phyloP scores from a whole-genome alignment of 2,113 vertebrate genomes.

The Ctenomys sociabilis region DNA sequence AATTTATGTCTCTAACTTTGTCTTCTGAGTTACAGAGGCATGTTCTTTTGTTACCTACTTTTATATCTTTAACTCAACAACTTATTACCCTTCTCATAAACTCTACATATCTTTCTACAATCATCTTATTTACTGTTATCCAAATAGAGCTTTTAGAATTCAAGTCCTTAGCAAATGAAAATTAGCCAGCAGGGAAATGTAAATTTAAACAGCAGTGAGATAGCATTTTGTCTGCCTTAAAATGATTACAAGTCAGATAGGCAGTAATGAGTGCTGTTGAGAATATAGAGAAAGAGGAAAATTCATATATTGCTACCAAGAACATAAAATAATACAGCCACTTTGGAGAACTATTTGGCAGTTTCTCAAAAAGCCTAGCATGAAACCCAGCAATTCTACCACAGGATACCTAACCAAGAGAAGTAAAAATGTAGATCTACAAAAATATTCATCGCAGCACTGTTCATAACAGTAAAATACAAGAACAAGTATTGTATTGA shows the following conservation, averaged over 20 bases:
- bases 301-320: background rate
- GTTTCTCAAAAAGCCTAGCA: background rate
- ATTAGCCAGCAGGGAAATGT: background rate
- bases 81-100: background rate
- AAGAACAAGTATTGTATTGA: background rate
- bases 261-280: background rate
- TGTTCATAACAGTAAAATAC: background rate
- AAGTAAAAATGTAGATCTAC: conserved; percentile 9
- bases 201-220: conserved; percentile 25
- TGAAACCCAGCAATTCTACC: background rate
- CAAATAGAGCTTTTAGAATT: conserved; percentile 21
- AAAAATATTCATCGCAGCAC: background rate
- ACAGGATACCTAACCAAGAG: background rate
- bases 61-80: background rate
- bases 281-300: background rate
- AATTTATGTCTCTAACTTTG: background rate
- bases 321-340: background rate
- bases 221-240: background rate
- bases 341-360: conserved; percentile 7
- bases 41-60: background rate
- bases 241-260: background rate
- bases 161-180: background rate
- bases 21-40: background rate
- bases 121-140: conserved; percentile 6
- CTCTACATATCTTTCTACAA: background rate